Percentiles rank a stretch among this genome's conserved stretches.
phyloP scores from a whole-genome alignment of 2,888 invertebrate species.

The Balanococcus diminutus region DNA sequence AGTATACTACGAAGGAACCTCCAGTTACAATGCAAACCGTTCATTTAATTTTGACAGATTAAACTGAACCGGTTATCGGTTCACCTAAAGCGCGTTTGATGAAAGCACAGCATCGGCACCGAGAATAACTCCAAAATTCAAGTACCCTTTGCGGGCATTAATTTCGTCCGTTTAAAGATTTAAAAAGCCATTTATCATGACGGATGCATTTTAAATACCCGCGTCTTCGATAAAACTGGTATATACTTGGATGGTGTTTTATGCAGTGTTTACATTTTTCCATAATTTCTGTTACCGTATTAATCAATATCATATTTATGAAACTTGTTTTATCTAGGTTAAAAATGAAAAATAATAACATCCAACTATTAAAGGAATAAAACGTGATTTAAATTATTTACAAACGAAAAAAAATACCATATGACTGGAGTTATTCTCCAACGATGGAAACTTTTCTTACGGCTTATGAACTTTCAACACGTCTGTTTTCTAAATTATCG shows the following conservation, averaged over 20 bases:
- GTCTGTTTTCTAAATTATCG: constrained; percentile 25
- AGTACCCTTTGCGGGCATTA: constrained; percentile 21
- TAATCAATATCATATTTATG: constrained; percentile 40
- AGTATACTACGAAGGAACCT: neutral
- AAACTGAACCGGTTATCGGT: no score
- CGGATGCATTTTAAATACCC: constrained; percentile 43
- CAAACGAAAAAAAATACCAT: constrained; percentile 2
- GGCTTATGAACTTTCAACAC: constrained; percentile 8
- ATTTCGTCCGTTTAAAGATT: neutral
- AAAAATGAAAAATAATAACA: constrained; percentile 37
- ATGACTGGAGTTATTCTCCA: neutral
- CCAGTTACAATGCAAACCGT: constrained; percentile 19
- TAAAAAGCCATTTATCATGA: constrained; percentile 25
- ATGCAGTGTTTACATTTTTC: constrained; percentile 38
- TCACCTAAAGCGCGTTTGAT: neutral
- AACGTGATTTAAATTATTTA: constrained; percentile 43
- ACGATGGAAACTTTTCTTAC: neutral
- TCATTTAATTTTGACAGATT: constrained; percentile 37
- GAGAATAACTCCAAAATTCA: constrained; percentile 4
- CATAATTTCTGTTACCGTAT: constrained; percentile 41
- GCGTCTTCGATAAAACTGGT: constrained; percentile 8
- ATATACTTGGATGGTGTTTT: neutral
- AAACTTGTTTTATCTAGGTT: constrained; percentile 42
- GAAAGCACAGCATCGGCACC: no score
- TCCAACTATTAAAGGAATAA: constrained; percentile 37